Conservation (phyloP, 2,113 vertebrate species). For the Plestiodon gilberti region DNA sequence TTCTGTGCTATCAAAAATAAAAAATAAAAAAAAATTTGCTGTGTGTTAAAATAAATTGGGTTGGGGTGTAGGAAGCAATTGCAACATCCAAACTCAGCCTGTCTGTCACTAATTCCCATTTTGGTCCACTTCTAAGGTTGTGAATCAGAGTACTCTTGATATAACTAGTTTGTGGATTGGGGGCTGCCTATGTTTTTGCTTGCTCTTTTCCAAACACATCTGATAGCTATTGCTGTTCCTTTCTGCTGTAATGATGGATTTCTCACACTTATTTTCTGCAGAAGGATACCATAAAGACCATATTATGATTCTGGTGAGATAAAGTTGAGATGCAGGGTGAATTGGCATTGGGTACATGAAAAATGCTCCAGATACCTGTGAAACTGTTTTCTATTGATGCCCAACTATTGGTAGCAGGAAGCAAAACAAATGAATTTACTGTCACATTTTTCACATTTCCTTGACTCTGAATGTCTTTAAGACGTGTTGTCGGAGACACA, state of each 20-base stretch:
- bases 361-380: conserved; percentile 28
- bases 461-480: conserved; percentile 56
- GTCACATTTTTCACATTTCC: conserved; percentile 27
- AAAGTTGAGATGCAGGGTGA: conserved; percentile 43
- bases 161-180: not conserved
- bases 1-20: not conserved
- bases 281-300: conserved; percentile 39
- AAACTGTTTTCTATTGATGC: conserved; percentile 1
- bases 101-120: not conserved
- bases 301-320: conserved; percentile 34
- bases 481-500: conserved; percentile 3
- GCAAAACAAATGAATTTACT: conserved; percentile 35
- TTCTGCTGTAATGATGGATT: conserved; percentile 49
- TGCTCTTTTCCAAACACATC: not conserved
- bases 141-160: not conserved
- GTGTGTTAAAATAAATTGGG: not conserved
- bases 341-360: conserved; percentile 24
- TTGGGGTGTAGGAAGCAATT: not conserved
- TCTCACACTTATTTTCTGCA: not conserved
- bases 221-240: conserved; percentile 33
- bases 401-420: conserved; percentile 30
- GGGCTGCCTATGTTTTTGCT: not conserved
- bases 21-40: not conserved
- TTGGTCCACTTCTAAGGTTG: not conserved
- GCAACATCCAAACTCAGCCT: not conserved